phyloP scores from a whole-genome alignment of 1,140 invertebrate species.

The Muscidifurax raptorellus region DNA sequence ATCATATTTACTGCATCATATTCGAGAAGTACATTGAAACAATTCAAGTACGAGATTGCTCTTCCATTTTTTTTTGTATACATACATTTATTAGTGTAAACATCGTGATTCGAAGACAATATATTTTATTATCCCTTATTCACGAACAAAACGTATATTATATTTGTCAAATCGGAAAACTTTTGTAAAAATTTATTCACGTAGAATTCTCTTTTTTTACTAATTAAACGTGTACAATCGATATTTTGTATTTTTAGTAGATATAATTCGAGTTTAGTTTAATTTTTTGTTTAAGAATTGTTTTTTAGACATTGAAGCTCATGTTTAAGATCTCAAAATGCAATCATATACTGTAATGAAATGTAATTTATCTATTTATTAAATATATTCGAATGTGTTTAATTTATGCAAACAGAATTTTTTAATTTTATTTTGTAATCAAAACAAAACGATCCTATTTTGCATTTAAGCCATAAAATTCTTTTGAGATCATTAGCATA shows the following conservation, averaged over 20 bases:
- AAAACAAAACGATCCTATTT: conserved; percentile 8
- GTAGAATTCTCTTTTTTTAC: conserved; percentile 44
- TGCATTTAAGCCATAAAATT: not conserved
- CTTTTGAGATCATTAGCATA: conserved; percentile 30
- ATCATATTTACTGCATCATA: not conserved
- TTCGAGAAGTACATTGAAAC: conserved; percentile 11
- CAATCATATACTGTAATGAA: conserved; percentile 38
- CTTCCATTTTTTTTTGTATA: conserved; percentile 47
- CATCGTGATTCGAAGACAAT: conserved; percentile 42
- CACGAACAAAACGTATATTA: conserved; percentile 11
- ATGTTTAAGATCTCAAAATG: conserved; percentile 26
- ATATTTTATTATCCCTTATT: conserved; percentile 50
- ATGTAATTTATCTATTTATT: conserved; percentile 41
- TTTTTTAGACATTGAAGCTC: conserved; percentile 46
- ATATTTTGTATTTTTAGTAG: conserved; percentile 43
- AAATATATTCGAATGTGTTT: conserved; percentile 29
- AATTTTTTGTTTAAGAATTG: conserved; percentile 43
- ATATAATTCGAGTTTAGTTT: conserved; percentile 20
- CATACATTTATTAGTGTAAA: conserved; percentile 36
- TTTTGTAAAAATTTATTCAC: conserved; percentile 47
- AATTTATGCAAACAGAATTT: conserved; percentile 26
- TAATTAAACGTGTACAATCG: not conserved
- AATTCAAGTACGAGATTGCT: conserved; percentile 18
- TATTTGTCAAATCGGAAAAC: not conserved
- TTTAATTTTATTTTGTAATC: conserved; percentile 34